Conservation (phyloP, 2,797 vertebrate genomes). For the Setipinna tenuifilis region DNA sequence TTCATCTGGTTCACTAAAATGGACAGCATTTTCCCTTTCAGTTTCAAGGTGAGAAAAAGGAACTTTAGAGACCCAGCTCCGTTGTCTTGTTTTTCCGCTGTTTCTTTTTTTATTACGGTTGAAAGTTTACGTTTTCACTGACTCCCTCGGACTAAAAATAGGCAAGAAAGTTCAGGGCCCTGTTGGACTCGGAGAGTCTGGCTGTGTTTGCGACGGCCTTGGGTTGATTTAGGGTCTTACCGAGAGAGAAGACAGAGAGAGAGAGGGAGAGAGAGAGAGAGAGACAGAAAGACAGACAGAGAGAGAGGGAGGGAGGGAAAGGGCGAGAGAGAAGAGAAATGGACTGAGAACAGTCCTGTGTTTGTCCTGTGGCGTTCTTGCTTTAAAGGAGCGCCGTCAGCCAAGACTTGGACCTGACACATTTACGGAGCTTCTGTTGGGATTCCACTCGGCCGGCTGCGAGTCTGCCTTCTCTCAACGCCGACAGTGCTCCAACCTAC, state of each 20-base stretch:
- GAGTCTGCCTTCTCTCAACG: conserved; percentile 34
- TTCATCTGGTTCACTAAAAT: not conserved
- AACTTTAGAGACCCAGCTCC: not conserved
- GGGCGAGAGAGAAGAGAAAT: not conserved
- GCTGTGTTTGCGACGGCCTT: not conserved
- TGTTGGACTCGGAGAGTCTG: not conserved
- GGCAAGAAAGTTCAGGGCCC: conserved; percentile 3
- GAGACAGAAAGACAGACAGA: not conserved
- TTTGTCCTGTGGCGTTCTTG: not conserved
- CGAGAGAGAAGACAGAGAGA: not conserved
- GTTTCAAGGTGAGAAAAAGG: conserved; percentile 16
- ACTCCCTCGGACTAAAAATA: conserved; percentile 17
- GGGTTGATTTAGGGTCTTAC: not conserved
- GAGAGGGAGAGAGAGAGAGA: not conserved
- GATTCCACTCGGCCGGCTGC: not conserved
- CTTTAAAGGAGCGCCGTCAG: not conserved
- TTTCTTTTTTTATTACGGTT: not conserved
- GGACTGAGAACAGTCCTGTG: not conserved
- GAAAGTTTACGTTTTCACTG: conserved; percentile 10
- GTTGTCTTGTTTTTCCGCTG: conserved; percentile 1
- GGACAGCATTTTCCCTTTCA: not conserved
- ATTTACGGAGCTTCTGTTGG: conserved; percentile 30
- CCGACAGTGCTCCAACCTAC: not conserved
- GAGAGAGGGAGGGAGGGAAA: not conserved
- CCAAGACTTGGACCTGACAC: conserved; percentile 16